Conservation (phyloP, 1,140 invertebrate species). For the Gonioctena quinquepunctata region DNA sequence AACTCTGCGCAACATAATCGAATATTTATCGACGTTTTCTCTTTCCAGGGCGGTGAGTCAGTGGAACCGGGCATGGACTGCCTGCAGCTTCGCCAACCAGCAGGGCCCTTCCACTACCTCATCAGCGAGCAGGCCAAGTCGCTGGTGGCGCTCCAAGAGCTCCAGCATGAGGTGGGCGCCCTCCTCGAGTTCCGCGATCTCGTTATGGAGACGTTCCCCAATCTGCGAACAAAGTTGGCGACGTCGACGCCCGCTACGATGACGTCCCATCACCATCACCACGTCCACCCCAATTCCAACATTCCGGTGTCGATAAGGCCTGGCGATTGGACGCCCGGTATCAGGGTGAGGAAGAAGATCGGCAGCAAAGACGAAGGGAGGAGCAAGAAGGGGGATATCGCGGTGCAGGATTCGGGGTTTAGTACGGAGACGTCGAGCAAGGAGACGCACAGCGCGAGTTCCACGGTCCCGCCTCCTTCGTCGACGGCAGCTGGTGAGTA, state of each 20-base stretch:
- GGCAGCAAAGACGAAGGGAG: slow-evolving; percentile 57
- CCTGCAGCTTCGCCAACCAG: slow-evolving; percentile 66
- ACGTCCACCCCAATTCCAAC: slow-evolving; percentile 29
- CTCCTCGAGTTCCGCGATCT: slow-evolving; percentile 86
- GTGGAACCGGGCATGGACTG: slow-evolving; percentile 70
- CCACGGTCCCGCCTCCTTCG: slow-evolving; percentile 57
- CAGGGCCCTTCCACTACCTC: slow-evolving; percentile 73
- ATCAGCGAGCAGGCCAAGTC: slow-evolving; percentile 83
- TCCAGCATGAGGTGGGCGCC: slow-evolving; percentile 89
- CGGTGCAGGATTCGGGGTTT: slow-evolving; percentile 83
- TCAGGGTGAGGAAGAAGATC: slow-evolving; percentile 73
- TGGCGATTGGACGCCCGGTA: slow-evolving; percentile 75
- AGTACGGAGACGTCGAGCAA: slow-evolving; percentile 81
- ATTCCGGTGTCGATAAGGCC: slow-evolving; percentile 54
- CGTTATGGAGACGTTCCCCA: slow-evolving; percentile 89
- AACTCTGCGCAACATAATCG: too few species aligned
- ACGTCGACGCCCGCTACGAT: slow-evolving; percentile 56
- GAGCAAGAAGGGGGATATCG: slow-evolving; percentile 65
- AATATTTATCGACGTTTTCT: too few species aligned
- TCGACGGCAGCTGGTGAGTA: slow-evolving; percentile 51
- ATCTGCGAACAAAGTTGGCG: slow-evolving; percentile 79
- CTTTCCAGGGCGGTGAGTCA: slow-evolving; percentile 43
- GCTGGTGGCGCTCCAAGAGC: slow-evolving; percentile 75
- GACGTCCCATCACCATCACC: slow-evolving; percentile 34
- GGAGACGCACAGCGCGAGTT: slow-evolving; percentile 69